Conservation (phyloP, 2,888 invertebrate species). For the Dichetophora obliterata region DNA sequence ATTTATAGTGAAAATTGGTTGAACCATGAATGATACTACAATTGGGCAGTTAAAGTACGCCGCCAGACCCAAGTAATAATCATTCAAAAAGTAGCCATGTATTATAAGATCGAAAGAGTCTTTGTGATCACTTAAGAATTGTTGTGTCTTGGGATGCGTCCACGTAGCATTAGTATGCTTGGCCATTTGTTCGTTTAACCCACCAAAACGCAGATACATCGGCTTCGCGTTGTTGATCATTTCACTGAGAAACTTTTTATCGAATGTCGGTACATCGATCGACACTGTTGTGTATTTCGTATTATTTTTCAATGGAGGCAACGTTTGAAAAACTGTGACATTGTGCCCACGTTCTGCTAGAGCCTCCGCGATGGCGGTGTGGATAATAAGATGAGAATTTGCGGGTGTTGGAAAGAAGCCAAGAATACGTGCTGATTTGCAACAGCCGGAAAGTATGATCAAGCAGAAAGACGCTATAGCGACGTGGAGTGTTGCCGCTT, state of each 20-base stretch:
- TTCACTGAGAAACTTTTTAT: slow-evolving; percentile 41
- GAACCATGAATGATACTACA: slow-evolving; percentile 57
- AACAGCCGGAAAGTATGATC: background rate
- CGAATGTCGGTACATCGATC: slow-evolving; percentile 44
- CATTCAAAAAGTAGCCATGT: slow-evolving; percentile 61
- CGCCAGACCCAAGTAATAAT: slow-evolving; percentile 62
- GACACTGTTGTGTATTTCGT: slow-evolving; percentile 53
- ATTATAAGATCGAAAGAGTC: slow-evolving; percentile 61
- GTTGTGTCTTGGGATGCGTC: slow-evolving; percentile 48
- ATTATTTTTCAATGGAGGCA: slow-evolving; percentile 50
- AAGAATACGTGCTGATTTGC: slow-evolving; percentile 57
- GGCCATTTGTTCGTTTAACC: slow-evolving; percentile 33
- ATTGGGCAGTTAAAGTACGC: slow-evolving; percentile 63
- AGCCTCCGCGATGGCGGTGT: slow-evolving; percentile 57
- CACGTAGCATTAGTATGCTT: slow-evolving; percentile 49
- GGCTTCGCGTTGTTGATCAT: slow-evolving; percentile 48
- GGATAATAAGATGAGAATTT: slow-evolving; percentile 62
- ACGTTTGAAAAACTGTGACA: slow-evolving; percentile 57
- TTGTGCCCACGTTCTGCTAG: slow-evolving; percentile 62
- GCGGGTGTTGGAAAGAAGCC: slow-evolving; percentile 60
- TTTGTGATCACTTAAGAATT: slow-evolving; percentile 51
- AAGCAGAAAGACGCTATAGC: background rate
- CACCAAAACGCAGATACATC: slow-evolving; percentile 45
- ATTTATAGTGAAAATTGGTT: slow-evolving; percentile 51
- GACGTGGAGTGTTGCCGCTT: background rate